These are phyloP conservation scores for Columba livia DNA, from an alignment of 2,113 vertebrate species.

Conservation along the genomic window DNA sequence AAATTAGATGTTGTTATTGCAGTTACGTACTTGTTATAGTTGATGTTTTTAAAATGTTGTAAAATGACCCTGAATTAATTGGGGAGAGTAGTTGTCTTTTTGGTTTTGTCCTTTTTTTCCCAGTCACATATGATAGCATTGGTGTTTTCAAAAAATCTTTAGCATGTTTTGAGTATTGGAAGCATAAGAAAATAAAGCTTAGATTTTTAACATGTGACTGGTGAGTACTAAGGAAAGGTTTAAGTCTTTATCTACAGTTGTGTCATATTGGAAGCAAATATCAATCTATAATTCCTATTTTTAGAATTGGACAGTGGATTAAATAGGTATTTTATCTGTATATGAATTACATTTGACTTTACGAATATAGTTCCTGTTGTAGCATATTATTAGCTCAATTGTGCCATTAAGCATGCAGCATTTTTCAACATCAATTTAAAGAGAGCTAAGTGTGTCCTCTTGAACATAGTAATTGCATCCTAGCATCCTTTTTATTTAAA, in stretches of 20 bases:
- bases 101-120: neutral
- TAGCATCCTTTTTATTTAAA: conserved; percentile 30
- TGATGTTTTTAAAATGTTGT: neutral
- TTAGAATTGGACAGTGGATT: neutral
- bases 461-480: conserved; percentile 40
- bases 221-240: neutral
- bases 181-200: neutral
- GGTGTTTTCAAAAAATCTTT: neutral
- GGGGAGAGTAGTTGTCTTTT: fast-evolving
- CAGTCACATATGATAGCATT: fast-evolving
- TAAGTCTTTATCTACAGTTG: neutral
- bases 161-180: neutral
- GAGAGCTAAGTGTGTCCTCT: conserved; percentile 31
- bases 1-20: neutral
- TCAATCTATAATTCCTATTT: neutral
- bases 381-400: conserved; percentile 43
- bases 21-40: neutral
- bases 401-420: conserved; percentile 7
- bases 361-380: conserved; percentile 1
- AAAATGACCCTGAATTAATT: neutral
- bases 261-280: neutral
- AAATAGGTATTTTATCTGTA: conserved; percentile 21
- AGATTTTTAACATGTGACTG: neutral
- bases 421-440: conserved; percentile 52
- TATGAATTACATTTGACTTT: conserved; percentile 38